Percentiles rank a stretch among this genome's conserved stretches.
These are phyloP conservation scores for Agonopterix heracliana DNA, from an alignment of 2,888 invertebrate genomes.

Conservation along the genomic window DNA sequence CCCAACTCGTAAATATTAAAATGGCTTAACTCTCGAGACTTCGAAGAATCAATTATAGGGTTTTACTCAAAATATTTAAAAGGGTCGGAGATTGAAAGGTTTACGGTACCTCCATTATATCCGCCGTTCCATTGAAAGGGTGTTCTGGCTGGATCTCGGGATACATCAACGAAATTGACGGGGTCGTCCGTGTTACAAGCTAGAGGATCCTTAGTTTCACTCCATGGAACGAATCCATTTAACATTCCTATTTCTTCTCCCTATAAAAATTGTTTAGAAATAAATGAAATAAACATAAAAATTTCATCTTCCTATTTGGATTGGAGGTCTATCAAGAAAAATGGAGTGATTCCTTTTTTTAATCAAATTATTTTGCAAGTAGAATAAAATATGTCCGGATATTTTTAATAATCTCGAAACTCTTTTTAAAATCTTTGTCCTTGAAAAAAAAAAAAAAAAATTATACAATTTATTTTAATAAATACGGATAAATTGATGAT, in stretches of 20 bases:
- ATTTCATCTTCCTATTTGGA: neutral
- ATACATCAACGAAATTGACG: constrained; percentile 70
- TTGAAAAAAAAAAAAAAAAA: too few relatives aligned
- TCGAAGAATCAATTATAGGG: neutral
- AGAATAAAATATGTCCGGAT: too few relatives aligned
- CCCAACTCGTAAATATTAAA: too few relatives aligned
- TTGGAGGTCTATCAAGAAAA: too few relatives aligned
- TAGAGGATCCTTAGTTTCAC: constrained; percentile 73
- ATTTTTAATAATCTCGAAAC: too few relatives aligned
- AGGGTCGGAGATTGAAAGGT: constrained; percentile 17
- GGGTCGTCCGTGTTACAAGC: constrained; percentile 76
- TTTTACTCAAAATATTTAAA: constrained; percentile 25
- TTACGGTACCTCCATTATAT: constrained; percentile 70
- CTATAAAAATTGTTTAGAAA: constrained; percentile 36
- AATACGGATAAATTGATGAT: too few relatives aligned
- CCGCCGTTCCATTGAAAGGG: constrained; percentile 86
- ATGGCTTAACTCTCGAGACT: neutral
- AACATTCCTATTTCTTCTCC: constrained; percentile 87
- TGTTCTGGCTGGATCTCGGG: constrained; percentile 86
- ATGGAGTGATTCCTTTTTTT: too few relatives aligned
- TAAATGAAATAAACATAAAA: neutral
- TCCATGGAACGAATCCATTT: constrained; percentile 75
- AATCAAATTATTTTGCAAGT: too few relatives aligned
- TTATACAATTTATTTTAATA: too few relatives aligned
- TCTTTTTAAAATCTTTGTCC: too few relatives aligned